A percentile compares a stretch with the other conserved stretches of the same genome.
These are phyloP conservation scores for Brenthis ino DNA, from an alignment of 2,888 invertebrate species.

Conservation along the genomic window DNA sequence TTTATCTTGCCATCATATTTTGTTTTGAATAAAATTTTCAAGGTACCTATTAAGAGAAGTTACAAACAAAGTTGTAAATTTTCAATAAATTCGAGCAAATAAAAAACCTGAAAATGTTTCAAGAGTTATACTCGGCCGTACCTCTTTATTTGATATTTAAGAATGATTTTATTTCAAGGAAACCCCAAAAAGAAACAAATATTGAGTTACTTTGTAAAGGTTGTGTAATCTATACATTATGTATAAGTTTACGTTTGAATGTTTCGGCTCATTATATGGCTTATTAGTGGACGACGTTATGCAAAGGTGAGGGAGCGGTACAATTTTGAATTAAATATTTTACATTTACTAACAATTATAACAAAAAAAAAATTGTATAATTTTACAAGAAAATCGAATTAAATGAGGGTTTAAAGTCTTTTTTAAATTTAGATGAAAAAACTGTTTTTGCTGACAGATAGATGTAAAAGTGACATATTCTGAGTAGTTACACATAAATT, in stretches of 20 bases:
- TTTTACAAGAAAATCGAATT: no score
- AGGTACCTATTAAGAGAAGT: conserved; percentile 26
- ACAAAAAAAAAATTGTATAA: not conserved
- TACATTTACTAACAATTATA: not conserved
- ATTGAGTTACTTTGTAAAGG: conserved; percentile 9
- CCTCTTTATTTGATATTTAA: conserved; percentile 22
- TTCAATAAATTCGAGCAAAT: conserved; percentile 23
- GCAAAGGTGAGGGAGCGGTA: conserved; percentile 1
- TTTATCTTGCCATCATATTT: conserved; percentile 21
- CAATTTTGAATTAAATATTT: not conserved
- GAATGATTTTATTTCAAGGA: conserved; percentile 19
- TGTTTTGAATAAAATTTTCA: conserved; percentile 21
- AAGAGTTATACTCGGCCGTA: conserved; percentile 25
- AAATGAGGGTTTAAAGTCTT: no score
- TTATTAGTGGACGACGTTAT: conserved; percentile 24
- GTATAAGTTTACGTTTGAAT: conserved; percentile 23
- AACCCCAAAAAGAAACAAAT: conserved; percentile 14
- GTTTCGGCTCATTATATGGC: conserved; percentile 33
- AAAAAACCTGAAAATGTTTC: conserved; percentile 30
- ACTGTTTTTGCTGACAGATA: no score
- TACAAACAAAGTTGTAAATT: conserved; percentile 27
- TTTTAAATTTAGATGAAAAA: no score
- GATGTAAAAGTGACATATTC: no score
- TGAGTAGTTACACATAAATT: no score
- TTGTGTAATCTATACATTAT: conserved; percentile 20